phyloP scores from a whole-genome alignment of 2,888 invertebrate species.

The Mimachlamys varia region DNA sequence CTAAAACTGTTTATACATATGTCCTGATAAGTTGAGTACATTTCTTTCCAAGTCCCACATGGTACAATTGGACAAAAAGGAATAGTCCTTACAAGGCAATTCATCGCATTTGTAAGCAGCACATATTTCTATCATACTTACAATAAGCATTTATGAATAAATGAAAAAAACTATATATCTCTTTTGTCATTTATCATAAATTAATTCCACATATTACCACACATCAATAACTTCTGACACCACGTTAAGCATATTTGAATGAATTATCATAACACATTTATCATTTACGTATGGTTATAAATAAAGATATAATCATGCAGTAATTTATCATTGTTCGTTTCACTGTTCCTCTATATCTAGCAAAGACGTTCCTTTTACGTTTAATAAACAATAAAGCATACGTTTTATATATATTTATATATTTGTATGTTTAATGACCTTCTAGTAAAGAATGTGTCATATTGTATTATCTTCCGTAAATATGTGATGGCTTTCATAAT shows the following conservation, averaged over 20 bases:
- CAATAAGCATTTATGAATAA: conserved; percentile 21
- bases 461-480: background rate
- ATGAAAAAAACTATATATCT: conserved; percentile 13
- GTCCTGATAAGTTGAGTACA: too few relatives aligned
- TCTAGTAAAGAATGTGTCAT: background rate
- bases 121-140: background rate
- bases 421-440: background rate
- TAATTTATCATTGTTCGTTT: conserved; percentile 15
- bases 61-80: too few relatives aligned
- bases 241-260: conserved; percentile 15
- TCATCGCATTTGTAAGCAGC: background rate
- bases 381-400: background rate
- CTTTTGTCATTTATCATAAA: conserved; percentile 20
- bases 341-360: background rate
- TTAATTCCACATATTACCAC: conserved; percentile 1
- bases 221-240: background rate
- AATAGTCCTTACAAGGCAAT: too few relatives aligned
- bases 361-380: background rate
- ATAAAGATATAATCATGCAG: conserved; percentile 23
- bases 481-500: background rate
- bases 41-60: too few relatives aligned
- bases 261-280: conserved; percentile 34
- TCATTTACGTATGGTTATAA: conserved; percentile 3
- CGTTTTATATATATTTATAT: background rate
- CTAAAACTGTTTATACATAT: too few relatives aligned